phyloP scores from a whole-genome alignment of 2,113 vertebrate genomes.

The Hemibagrus wyckioides region DNA sequence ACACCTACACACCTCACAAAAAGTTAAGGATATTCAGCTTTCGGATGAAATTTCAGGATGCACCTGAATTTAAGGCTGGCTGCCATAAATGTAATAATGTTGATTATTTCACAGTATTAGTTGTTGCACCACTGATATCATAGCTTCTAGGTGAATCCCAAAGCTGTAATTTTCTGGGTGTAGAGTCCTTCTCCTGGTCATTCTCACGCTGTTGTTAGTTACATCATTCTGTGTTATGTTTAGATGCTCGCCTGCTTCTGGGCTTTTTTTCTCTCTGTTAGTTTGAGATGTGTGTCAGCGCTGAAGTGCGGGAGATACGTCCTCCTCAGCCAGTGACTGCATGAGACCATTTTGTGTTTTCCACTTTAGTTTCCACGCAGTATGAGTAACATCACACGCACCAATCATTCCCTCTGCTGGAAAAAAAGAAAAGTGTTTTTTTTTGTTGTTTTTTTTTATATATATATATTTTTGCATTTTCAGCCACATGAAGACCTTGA shows the following conservation, averaged over 20 bases:
- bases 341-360: constrained; percentile 4
- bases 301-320: constrained; percentile 21
- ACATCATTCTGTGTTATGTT: neutral
- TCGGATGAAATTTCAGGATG: too few species aligned
- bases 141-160: too few species aligned
- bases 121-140: neutral
- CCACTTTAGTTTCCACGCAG: neutral
- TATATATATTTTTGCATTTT: too few species aligned
- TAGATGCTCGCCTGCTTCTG: constrained; percentile 3
- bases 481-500: constrained; percentile 19
- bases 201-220: neutral
- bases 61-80: too few species aligned
- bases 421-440: neutral
- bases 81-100: neutral
- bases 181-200: too few species aligned
- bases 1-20: too few species aligned
- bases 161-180: too few species aligned
- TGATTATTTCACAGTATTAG: neutral
- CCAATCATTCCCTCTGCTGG: constrained; percentile 13
- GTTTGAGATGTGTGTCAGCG: constrained; percentile 12
- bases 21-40: too few species aligned
- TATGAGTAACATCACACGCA: constrained; percentile 16
- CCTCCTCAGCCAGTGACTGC: neutral
- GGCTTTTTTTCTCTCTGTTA: constrained; percentile 7
- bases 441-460: neutral